Evolutionary conservation across 1,140 invertebrate genomes (phyloP).

Genomic region (Hydropsyche tenuis): DNA sequence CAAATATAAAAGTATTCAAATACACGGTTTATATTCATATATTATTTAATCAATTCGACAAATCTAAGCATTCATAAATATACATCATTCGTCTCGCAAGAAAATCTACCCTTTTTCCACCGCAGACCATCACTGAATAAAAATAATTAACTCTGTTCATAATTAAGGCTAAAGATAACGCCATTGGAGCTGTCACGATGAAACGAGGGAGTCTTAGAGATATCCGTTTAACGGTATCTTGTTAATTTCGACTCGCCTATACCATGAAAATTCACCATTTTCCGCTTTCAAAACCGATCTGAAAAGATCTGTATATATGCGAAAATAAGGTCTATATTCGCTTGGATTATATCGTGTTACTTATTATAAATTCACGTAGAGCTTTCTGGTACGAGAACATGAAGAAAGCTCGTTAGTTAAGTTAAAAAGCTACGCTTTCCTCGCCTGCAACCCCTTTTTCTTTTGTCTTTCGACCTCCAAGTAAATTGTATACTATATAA

Average conservation of each 20-base stretch:
- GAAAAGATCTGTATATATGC: not conserved
- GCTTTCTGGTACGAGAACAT: conserved; percentile 14
- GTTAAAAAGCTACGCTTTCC: conserved; percentile 49
- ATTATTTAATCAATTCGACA: too few species aligned
- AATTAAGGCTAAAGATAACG: conserved; percentile 49
- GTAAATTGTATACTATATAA: too few species aligned
- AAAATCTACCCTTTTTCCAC: too few species aligned
- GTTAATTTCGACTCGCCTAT: conserved; percentile 40
- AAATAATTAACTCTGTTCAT: conserved; percentile 50
- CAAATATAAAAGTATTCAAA: too few species aligned
- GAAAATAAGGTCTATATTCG: not conserved
- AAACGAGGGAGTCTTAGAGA: conserved; percentile 38
- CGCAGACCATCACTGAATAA: conserved; percentile 40
- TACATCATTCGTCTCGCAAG: too few species aligned
- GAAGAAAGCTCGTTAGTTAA: conserved; percentile 50
- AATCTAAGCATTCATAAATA: too few species aligned
- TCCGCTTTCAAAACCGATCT: not conserved
- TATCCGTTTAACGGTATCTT: conserved; percentile 48
- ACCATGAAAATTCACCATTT: too few species aligned
- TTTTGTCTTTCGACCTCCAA: conserved; percentile 45
- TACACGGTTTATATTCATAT: too few species aligned
- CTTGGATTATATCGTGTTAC: not conserved
- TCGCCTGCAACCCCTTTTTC: conserved; percentile 48
- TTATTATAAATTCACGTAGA: conserved; percentile 4
- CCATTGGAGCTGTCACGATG: conserved; percentile 38